Evolutionary conservation across 2,888 invertebrate genomes (phyloP).

Genomic region (Stenodema calcarata): DNA sequence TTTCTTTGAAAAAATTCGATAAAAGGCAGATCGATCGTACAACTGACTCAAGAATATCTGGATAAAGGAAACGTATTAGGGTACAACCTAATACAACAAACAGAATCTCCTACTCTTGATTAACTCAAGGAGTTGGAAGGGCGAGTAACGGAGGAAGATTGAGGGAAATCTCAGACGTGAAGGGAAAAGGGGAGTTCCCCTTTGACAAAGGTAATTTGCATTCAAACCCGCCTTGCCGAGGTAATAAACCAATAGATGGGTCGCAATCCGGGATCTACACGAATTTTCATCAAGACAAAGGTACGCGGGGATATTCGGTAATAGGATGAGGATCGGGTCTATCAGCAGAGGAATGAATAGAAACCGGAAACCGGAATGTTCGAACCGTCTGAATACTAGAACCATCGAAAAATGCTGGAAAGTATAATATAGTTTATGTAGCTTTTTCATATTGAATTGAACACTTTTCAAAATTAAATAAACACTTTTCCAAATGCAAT

Average conservation of each 20-base stretch:
- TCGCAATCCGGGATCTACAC: background rate
- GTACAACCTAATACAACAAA: background rate
- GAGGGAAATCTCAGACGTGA: conserved; percentile 23
- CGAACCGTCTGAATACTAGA: too few species aligned
- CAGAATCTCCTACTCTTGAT: conserved; percentile 14
- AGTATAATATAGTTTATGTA: too few species aligned
- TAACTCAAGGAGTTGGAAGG: conserved; percentile 11
- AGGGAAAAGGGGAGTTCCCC: background rate
- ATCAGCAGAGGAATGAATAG: background rate
- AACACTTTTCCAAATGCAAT: too few species aligned
- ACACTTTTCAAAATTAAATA: too few species aligned
- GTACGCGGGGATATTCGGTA: background rate
- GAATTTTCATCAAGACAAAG: background rate
- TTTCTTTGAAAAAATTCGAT: background rate
- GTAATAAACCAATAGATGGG: background rate
- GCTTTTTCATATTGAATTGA: too few species aligned
- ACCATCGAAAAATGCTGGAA: too few species aligned
- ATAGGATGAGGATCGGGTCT: background rate
- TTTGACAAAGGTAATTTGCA: background rate
- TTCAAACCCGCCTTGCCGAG: background rate
- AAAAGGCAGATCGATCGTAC: background rate
- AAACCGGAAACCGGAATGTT: background rate
- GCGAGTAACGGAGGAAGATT: conserved; percentile 2
- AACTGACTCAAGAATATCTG: background rate
- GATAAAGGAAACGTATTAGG: background rate